These are phyloP conservation scores for Lithophane leautieri DNA, from an alignment of 2,888 invertebrate species.

Conservation along the genomic window DNA sequence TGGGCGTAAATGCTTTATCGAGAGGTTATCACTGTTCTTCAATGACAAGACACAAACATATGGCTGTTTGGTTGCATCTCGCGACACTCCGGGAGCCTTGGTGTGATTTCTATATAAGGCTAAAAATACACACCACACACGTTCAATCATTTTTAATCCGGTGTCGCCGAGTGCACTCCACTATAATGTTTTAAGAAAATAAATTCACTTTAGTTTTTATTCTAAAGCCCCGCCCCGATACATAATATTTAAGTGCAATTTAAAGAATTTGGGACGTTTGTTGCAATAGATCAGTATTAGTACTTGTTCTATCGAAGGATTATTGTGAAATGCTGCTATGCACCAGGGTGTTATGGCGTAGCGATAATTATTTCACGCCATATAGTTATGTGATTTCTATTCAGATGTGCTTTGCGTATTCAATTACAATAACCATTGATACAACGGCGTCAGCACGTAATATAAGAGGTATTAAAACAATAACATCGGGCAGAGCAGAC, in stretches of 20 bases:
- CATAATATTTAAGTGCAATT: not conserved
- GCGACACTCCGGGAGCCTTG: slow-evolving; percentile 74
- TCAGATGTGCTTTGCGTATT: slow-evolving; percentile 68
- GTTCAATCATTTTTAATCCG: slow-evolving; percentile 69
- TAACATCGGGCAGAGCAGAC: slow-evolving; percentile 21
- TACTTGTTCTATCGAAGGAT: slow-evolving; percentile 68
- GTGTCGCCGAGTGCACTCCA: slow-evolving; percentile 55
- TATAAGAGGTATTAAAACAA: slow-evolving; percentile 17
- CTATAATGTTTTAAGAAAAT: slow-evolving; percentile 6
- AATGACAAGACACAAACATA: slow-evolving; percentile 69
- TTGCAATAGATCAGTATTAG: not conserved
- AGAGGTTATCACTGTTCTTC: slow-evolving; percentile 79
- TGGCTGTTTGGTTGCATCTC: slow-evolving; percentile 72
- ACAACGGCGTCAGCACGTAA: slow-evolving; percentile 30
- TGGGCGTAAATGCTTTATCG: slow-evolving; percentile 72
- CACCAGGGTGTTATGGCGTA: slow-evolving; percentile 57
- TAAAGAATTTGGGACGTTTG: not conserved
- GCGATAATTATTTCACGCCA: slow-evolving; percentile 69
- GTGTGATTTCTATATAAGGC: slow-evolving; percentile 78
- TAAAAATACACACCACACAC: slow-evolving; percentile 74
- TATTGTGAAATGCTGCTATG: slow-evolving; percentile 52
- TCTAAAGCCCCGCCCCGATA: not conserved
- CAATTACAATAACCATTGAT: slow-evolving; percentile 62
- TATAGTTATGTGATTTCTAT: slow-evolving; percentile 73
- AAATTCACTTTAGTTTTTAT: not conserved